Conservation (phyloP, 2,797 vertebrate species). For the Amniataba percoides region DNA sequence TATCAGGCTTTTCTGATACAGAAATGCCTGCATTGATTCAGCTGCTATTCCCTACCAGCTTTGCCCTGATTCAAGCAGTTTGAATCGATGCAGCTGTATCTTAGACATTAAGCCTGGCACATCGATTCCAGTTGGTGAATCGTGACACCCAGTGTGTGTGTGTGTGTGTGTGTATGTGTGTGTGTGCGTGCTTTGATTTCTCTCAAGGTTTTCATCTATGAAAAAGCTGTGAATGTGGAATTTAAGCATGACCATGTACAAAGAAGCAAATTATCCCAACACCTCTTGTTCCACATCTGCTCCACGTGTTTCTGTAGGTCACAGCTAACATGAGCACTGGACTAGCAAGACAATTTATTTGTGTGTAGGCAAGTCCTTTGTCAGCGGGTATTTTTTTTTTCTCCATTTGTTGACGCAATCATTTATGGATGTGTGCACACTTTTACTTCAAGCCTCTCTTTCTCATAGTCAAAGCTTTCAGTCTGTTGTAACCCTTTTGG, state of each 20-base stretch:
- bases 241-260: slow-evolving; percentile 39
- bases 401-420: slow-evolving; percentile 11
- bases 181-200: slow-evolving; percentile 47
- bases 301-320: slow-evolving; percentile 31
- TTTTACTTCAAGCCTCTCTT: slow-evolving; percentile 40
- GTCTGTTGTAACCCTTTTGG: slow-evolving; percentile 18
- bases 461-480: slow-evolving; percentile 45
- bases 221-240: slow-evolving; percentile 24
- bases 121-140: slow-evolving; percentile 69
- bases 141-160: slow-evolving; percentile 43
- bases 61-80: slow-evolving; percentile 68
- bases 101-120: slow-evolving; percentile 65
- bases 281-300: slow-evolving; percentile 21
- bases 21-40: slow-evolving; percentile 64
- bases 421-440: slow-evolving; percentile 17
- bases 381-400: slow-evolving; percentile 27
- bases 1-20: slow-evolving; percentile 64
- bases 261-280: slow-evolving; percentile 26
- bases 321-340: slow-evolving; percentile 37
- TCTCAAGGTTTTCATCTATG: slow-evolving; percentile 39
- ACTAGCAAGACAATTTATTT: slow-evolving; percentile 32
- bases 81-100: slow-evolving; percentile 72
- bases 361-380: slow-evolving; percentile 26
- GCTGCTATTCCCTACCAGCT: slow-evolving; percentile 62
- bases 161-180: slow-evolving; percentile 12